A percentile compares a stretch with the other conserved stretches of the same genome.
phyloP scores from a whole-genome alignment of 1,140 invertebrate species.

The Drosophila arizonae region DNA sequence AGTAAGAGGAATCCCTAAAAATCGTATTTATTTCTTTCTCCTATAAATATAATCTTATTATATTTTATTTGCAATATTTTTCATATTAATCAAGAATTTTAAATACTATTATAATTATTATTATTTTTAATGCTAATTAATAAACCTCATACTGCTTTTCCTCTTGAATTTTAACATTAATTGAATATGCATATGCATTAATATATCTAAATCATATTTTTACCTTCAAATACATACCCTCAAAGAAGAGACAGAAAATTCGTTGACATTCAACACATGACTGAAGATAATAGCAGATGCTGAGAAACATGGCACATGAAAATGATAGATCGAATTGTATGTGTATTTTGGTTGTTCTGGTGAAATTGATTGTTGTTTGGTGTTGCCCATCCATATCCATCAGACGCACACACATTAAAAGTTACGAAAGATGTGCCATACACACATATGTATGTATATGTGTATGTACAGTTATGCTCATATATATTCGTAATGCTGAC shows the following conservation, averaged over 20 bases:
- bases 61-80: no score
- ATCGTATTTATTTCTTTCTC: no score
- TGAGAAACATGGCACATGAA: constrained; percentile 5
- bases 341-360: constrained; percentile 8
- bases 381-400: constrained; percentile 35
- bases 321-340: constrained; percentile 44
- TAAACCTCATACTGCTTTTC: no score
- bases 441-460: not conserved
- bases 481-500: not conserved
- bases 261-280: not conserved
- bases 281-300: not conserved
- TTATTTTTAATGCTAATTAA: no score
- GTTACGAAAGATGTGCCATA: not conserved
- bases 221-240: no score
- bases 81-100: no score
- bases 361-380: constrained; percentile 9
- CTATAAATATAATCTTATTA: no score
- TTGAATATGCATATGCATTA: no score
- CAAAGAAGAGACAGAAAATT: not conserved
- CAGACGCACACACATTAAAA: constrained; percentile 11
- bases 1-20: no score
- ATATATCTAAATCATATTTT: no score
- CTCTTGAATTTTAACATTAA: no score
- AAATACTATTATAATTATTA: no score
- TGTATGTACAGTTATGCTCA: constrained; percentile 8